Evolutionary conservation across 2,113 vertebrate genomes (phyloP).

Genomic region (Carassius auratus): DNA sequence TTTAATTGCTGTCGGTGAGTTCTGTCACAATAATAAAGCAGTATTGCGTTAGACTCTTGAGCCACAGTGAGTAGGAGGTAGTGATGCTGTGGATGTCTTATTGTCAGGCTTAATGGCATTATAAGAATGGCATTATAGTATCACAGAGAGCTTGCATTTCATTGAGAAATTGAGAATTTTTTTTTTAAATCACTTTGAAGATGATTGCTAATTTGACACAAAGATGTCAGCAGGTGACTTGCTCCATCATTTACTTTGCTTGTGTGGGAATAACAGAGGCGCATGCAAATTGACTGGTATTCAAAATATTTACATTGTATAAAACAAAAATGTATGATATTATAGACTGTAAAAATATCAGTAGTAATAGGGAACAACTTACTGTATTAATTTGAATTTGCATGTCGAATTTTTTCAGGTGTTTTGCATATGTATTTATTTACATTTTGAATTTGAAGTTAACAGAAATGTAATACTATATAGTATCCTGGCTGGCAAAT

Average conservation of each 20-base stretch:
- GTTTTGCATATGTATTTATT: too few species aligned
- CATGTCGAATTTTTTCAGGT: too few species aligned
- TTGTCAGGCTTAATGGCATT: conserved; percentile 30
- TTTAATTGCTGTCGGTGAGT: conserved; percentile 56
- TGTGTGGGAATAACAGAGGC: not conserved
- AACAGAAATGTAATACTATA: too few species aligned
- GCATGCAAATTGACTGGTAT: not conserved
- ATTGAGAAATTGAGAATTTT: not conserved
- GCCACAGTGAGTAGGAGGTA: conserved; percentile 24
- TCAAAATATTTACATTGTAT: not conserved
- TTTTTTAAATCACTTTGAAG: not conserved
- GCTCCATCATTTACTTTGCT: not conserved
- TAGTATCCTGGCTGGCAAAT: too few species aligned
- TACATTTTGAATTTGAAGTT: too few species aligned
- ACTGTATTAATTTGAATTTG: too few species aligned
- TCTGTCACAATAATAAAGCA: conserved; percentile 56
- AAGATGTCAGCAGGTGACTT: conserved; percentile 49
- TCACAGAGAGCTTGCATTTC: not conserved
- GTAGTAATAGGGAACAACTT: too few species aligned
- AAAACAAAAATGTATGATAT: not conserved
- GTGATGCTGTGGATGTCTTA: conserved; percentile 12
- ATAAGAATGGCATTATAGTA: not conserved
- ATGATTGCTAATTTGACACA: conserved; percentile 47
- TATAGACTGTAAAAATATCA: not conserved
- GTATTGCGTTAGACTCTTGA: conserved; percentile 47